Base-by-base conservation (phyloP, 2,888 invertebrate genomes). In the Antheraea assamensis region DNA sequence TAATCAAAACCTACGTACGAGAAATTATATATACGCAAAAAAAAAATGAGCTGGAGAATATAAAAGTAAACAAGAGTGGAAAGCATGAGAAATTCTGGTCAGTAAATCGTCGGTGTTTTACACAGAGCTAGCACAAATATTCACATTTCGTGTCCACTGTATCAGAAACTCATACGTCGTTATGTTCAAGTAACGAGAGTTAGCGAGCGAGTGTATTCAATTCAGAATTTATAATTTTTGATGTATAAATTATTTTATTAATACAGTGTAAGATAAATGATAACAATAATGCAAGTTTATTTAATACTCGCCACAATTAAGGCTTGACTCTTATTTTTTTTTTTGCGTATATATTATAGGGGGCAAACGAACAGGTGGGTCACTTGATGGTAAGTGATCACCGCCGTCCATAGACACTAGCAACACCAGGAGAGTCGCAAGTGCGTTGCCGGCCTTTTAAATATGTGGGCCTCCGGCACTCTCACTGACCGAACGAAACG, bases 131-230 rank as follows among this genome's bases (percentile, higher is more conserved):
- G 87, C 87, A 85, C 88, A 90, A 91, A 90, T 88, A 87, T 87
- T 86, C 85, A 77, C 80, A 81, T 79, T 82, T 75, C 81, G 87
- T 88, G 90, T 83, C 80, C 90, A 87, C 85, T 90, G 88, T 92
- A 92, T 92, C 92, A 92, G 91, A 92, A 92, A 92, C 88, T 88
- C 89, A 87, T 87, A 87, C 82, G 78, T 77, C 61, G 75, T 74
- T 70, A 74, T 81, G 82, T 72, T 0, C 74, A 75, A 80, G 73
- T 19, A 27, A 75, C 3, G 58, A 70, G 75, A 74, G 72, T 10
- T 0, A 75, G 81, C 76, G 76, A n/a, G 10, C 73, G 24, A 2
- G 21, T 19, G 61, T n/a, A 30, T 72, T 27, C 27, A 13, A 61
- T 21, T 49, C 3, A n/a, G 24, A 64, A 58, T 61, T 72, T 19